Conservation (phyloP, 2,888 invertebrate genomes). For the Cepaea hortensis region DNA sequence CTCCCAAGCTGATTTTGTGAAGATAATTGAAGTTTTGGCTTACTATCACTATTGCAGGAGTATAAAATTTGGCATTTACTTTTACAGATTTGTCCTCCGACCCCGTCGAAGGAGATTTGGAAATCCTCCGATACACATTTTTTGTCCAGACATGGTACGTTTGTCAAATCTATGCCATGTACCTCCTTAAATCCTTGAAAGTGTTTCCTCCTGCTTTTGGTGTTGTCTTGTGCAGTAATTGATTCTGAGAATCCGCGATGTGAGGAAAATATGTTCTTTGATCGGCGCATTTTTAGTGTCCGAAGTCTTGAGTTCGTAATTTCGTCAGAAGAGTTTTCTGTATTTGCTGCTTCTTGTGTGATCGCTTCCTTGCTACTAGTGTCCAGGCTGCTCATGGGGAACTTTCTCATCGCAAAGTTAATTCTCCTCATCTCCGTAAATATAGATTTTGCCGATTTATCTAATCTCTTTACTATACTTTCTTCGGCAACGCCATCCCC, state of each 20-base stretch:
- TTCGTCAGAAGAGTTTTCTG: neutral
- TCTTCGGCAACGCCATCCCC: constrained; percentile 36
- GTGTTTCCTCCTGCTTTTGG: neutral
- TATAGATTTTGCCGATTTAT: constrained; percentile 7
- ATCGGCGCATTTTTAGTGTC: neutral
- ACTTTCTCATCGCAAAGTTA: constrained; percentile 56
- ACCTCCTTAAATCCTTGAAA: neutral
- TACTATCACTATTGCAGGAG: neutral
- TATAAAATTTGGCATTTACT: neutral
- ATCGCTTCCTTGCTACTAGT: neutral
- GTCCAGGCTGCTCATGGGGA: constrained; percentile 63
- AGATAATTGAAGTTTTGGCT: neutral
- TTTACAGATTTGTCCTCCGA: neutral
- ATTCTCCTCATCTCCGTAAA: constrained; percentile 36
- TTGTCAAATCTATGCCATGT: neutral
- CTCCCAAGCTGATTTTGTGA: neutral
- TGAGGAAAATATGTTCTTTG: neutral
- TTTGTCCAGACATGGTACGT: neutral
- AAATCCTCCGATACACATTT: constrained; percentile 8
- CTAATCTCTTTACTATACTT: constrained; percentile 5
- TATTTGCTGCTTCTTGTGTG: neutral
- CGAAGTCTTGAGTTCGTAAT: neutral
- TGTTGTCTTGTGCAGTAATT: neutral
- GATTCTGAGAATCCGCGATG: constrained; percentile 14
- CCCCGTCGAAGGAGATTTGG: neutral